Evolutionary conservation across 2,113 vertebrate species (phyloP).

Genomic region (Protobothrops mucrosquamatus): DNA sequence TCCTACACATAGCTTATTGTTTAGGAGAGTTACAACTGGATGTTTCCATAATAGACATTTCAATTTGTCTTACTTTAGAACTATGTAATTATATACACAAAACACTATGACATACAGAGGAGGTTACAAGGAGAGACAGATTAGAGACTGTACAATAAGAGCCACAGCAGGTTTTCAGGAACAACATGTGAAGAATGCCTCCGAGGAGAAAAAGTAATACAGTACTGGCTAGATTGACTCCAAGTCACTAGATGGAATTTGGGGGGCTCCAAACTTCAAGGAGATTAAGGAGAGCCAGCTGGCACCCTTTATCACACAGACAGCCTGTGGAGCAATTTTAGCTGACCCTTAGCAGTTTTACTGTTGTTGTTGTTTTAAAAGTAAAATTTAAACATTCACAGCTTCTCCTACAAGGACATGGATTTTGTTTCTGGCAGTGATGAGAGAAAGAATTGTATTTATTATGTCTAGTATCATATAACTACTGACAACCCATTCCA

Average conservation of each 20-base stretch:
- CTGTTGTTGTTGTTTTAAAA: not conserved
- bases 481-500: not conserved
- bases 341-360: not conserved
- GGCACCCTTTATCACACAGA: not conserved
- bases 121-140: not conserved
- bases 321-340: not conserved
- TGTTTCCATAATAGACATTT: conserved; percentile 48
- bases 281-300: not conserved
- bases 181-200: conserved; percentile 13
- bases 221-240: not conserved
- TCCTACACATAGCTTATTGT: conserved; percentile 55
- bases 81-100: not conserved
- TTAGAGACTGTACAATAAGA: not conserved
- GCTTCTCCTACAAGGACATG: not conserved
- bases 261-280: not conserved
- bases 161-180: conserved; percentile 15
- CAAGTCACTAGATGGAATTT: not conserved
- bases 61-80: conserved; percentile 46
- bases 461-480: not conserved
- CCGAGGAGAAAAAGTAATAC: not conserved
- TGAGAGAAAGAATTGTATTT: not conserved
- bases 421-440: not conserved
- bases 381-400: not conserved
- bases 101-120: not conserved
- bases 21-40: conserved; percentile 49